Conservation (phyloP, 2,888 invertebrate species). For the Drosophila yooni region DNA sequence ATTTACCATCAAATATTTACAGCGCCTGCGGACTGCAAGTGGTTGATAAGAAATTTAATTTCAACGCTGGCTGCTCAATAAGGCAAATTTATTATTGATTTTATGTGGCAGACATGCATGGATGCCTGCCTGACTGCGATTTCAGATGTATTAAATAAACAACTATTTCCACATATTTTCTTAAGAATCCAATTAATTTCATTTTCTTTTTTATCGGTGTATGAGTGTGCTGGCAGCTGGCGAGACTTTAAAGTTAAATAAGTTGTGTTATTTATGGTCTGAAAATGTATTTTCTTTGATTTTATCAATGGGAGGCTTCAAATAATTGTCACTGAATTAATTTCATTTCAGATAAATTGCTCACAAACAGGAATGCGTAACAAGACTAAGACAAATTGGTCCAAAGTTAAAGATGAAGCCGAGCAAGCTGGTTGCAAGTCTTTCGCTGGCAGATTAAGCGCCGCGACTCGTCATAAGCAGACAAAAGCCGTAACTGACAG, state of each 20-base stretch:
- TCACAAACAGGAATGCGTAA: too few relatives aligned
- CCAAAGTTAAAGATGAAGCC: not conserved
- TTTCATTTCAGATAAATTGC: not conserved
- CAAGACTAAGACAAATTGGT: not conserved
- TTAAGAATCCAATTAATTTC: not conserved
- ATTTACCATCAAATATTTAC: constrained; percentile 42
- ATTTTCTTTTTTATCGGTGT: not conserved
- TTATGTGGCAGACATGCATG: not conserved
- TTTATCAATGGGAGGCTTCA: not conserved
- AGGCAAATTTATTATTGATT: not conserved
- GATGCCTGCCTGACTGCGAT: not conserved
- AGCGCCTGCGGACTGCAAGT: constrained; percentile 24
- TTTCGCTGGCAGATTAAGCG: constrained; percentile 25
- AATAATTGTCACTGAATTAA: not conserved
- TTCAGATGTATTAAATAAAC: not conserved
- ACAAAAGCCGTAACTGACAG: constrained; percentile 1
- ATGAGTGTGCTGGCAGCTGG: not conserved
- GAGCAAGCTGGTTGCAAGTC: constrained; percentile 30
- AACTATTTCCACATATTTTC: not conserved
- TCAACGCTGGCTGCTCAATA: not conserved
- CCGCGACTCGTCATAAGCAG: constrained; percentile 22
- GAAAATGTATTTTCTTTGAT: not conserved
- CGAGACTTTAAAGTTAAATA: not conserved
- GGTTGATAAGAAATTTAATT: constrained; percentile 45
- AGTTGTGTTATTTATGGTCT: not conserved